These are phyloP conservation scores for Coelinius sp. DNA, from an alignment of 2,888 invertebrate genomes.

Conservation along the genomic window DNA sequence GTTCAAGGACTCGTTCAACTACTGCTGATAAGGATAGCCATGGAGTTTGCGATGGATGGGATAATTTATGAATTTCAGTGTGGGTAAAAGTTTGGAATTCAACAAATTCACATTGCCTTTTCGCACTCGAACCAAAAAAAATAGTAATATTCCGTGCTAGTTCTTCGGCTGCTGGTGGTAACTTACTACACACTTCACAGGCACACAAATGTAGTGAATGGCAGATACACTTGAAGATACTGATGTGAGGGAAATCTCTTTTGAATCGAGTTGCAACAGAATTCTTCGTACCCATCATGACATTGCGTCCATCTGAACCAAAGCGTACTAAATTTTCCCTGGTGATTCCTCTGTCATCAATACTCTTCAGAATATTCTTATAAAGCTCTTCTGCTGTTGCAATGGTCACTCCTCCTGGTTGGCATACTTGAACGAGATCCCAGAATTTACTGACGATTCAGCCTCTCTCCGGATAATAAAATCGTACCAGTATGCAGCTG, in stretches of 20 bases:
- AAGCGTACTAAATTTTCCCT: conserved; percentile 42
- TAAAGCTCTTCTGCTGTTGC: conserved; percentile 31
- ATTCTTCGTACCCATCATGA: conserved; percentile 46
- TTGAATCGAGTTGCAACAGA: conserved; percentile 41
- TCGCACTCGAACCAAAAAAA: conserved; percentile 42
- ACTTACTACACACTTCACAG: conserved; percentile 36
- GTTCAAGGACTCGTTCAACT: conserved; percentile 52
- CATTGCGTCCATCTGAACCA: conserved; percentile 43
- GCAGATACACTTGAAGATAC: conserved; percentile 41
- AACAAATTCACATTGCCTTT: conserved; percentile 41
- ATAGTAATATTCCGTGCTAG: conserved; percentile 19
- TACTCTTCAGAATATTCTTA: conserved; percentile 1
- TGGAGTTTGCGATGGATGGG: conserved; percentile 53
- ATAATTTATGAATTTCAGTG: conserved; percentile 45
- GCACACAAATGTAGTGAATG: conserved; percentile 41
- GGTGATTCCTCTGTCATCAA: conserved; percentile 15
- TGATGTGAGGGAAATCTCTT: conserved; percentile 35
- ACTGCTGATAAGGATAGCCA: conserved; percentile 55
- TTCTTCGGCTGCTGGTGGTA: conserved; percentile 30
- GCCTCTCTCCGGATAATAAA: conserved; percentile 44
- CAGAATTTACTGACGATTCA: conserved; percentile 47
- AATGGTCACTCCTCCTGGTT: conserved; percentile 27
- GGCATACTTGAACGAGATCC: conserved; percentile 48
- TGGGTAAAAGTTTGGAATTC: conserved; percentile 13
- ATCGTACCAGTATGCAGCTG: conserved; percentile 50